Evolutionary conservation across 2,888 invertebrate genomes (phyloP).

Genomic region (Ischnus inquisitorius): DNA sequence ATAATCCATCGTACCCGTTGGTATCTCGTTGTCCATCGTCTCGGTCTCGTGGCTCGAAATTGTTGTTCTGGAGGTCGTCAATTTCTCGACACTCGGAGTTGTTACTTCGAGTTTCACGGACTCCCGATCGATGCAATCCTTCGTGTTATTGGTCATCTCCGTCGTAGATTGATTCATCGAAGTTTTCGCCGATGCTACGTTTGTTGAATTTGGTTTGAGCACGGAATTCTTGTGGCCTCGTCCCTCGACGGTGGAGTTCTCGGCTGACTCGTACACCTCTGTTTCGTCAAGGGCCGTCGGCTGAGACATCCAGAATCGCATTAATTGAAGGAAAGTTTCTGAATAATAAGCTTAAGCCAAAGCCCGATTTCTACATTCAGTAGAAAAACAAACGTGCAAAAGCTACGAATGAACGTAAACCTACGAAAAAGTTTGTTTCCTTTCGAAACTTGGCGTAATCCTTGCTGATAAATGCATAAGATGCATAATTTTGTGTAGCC

Average conservation of each 20-base stretch:
- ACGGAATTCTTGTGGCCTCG: conserved; percentile 76
- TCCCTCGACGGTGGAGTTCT: conserved; percentile 78
- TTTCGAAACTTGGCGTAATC: conserved; percentile 87
- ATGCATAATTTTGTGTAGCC: conserved; percentile 86
- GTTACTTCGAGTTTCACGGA: conserved; percentile 69
- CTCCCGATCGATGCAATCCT: conserved; percentile 66
- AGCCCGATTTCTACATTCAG: background rate
- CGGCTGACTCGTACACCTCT: conserved; percentile 67
- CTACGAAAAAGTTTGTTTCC: conserved; percentile 84
- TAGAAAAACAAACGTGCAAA: background rate
- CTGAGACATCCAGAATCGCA: background rate
- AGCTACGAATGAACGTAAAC: conserved; percentile 65
- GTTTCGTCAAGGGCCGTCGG: conserved; percentile 16
- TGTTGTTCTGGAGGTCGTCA: conserved; percentile 53
- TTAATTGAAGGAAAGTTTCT: background rate
- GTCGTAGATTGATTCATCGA: conserved; percentile 70
- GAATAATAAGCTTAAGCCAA: background rate
- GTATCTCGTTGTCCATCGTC: conserved; percentile 82
- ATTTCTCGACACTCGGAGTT: conserved; percentile 50
- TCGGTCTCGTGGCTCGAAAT: conserved; percentile 77
- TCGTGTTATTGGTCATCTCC: conserved; percentile 64
- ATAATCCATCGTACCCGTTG: conserved; percentile 79
- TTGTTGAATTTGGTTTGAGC: conserved; percentile 54
- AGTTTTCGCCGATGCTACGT: background rate
- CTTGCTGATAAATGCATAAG: conserved; percentile 86